Percentiles rank a stretch among this genome's conserved stretches.
Evolutionary conservation across 2,888 invertebrate genomes (phyloP).

Genomic region (Pediacus dermestoides): DNA sequence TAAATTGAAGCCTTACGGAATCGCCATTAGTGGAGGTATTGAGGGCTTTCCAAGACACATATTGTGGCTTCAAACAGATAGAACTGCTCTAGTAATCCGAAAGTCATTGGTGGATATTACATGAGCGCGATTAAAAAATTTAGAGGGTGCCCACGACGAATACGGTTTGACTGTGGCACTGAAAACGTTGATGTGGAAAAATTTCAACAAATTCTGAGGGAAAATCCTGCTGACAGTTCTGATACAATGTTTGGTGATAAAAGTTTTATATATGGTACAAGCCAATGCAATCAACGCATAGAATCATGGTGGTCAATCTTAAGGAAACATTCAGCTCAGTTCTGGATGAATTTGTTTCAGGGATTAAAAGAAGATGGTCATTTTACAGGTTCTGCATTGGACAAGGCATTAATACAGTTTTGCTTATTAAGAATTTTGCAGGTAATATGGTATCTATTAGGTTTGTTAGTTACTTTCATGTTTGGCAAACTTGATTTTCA

Average conservation of each 20-base stretch:
- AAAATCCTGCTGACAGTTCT: too few species aligned
- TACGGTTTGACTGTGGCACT: slow-evolving; percentile 9
- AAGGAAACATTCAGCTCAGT: slow-evolving; percentile 12
- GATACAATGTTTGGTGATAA: too few species aligned
- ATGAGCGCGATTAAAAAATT: too few species aligned
- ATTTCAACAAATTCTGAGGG: slow-evolving; percentile 6
- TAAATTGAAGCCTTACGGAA: slow-evolving; percentile 14
- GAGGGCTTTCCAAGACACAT: slow-evolving; percentile 11
- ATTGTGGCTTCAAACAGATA: too few species aligned
- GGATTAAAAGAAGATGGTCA: slow-evolving; percentile 13
- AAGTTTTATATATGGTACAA: slow-evolving; percentile 15
- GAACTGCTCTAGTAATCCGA: too few species aligned
- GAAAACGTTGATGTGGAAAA: slow-evolving; percentile 9
- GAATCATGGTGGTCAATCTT: slow-evolving; percentile 15
- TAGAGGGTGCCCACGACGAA: slow-evolving; percentile 4
- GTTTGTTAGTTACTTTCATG: not conserved
- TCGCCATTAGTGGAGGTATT: slow-evolving; percentile 13
- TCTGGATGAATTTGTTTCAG: slow-evolving; percentile 15
- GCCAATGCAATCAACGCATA: slow-evolving; percentile 13
- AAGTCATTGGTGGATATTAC: slow-evolving; percentile 10
- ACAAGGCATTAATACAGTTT: slow-evolving; percentile 16
- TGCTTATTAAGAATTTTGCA: slow-evolving; percentile 11
- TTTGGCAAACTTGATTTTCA: not conserved
- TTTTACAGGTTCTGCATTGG: slow-evolving; percentile 14
- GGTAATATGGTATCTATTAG: not conserved